phyloP scores from a whole-genome alignment of 2,113 vertebrate genomes.

The Rhinopithecus roxellana region DNA sequence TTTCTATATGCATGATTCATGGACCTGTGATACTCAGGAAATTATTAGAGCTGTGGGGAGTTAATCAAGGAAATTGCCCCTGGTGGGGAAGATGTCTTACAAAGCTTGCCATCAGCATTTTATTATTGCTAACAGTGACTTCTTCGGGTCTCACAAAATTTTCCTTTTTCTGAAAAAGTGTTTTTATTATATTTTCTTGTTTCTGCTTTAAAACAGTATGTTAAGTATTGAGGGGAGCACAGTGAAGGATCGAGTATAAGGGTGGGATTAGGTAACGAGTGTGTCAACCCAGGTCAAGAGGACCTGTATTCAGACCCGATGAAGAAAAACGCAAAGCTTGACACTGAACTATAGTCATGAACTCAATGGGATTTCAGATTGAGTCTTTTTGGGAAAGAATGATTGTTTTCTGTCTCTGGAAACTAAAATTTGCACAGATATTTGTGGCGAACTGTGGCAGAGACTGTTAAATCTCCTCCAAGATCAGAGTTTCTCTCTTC shows the following conservation, averaged over 20 bases:
- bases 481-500: background rate
- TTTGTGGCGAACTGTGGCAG: background rate
- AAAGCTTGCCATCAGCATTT: background rate
- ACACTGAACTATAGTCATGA: background rate
- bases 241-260: fast-evolving
- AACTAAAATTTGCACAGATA: background rate
- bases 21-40: background rate
- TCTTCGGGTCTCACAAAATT: background rate
- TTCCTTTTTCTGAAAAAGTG: background rate
- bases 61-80: background rate
- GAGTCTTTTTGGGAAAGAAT: background rate
- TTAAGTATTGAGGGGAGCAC: background rate
- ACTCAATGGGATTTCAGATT: background rate
- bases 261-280: background rate
- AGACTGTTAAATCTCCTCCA: background rate
- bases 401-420: background rate
- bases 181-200: background rate
- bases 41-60: background rate
- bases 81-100: background rate
- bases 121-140: background rate
- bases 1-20: background rate
- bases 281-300: background rate
- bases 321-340: background rate
- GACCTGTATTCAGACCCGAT: fast-evolving
- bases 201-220: background rate